A percentile compares a stretch with the other conserved stretches of the same genome.
phyloP scores from a whole-genome alignment of 2,113 vertebrate species.

The Noturus placidus region DNA sequence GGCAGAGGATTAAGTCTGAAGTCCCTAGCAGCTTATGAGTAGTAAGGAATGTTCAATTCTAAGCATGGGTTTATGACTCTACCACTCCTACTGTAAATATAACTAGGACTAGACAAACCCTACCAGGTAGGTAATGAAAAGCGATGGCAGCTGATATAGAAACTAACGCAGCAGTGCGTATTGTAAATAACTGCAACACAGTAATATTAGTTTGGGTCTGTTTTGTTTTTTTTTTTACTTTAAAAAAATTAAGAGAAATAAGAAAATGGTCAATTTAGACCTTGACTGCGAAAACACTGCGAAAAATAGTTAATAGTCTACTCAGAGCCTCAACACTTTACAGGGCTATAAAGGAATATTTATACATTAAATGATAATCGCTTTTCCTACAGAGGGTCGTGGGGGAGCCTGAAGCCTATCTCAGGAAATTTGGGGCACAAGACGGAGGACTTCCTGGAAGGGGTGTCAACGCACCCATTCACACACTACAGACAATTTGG shows the following conservation, averaged over 20 bases:
- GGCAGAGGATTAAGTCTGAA: constrained; percentile 56
- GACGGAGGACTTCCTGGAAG: too few relatives aligned
- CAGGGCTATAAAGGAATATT: neutral
- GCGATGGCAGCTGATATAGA: neutral
- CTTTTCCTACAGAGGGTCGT: too few relatives aligned
- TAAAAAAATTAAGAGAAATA: neutral
- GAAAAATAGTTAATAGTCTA: neutral
- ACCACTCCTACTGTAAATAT: neutral
- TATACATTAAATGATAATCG: neutral
- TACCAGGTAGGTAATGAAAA: neutral
- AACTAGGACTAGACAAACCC: neutral
- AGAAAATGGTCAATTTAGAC: neutral
- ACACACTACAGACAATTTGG: too few relatives aligned
- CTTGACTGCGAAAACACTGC: neutral
- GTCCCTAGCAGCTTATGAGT: neutral
- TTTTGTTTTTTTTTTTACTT: neutral
- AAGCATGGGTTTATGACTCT: neutral
- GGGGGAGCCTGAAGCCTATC: too few relatives aligned
- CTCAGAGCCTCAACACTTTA: neutral
- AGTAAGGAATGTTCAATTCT: neutral
- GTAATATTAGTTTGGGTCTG: too few relatives aligned
- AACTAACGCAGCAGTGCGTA: neutral
- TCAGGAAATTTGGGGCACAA: too few relatives aligned
- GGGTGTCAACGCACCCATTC: too few relatives aligned
- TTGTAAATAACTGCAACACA: neutral